These are phyloP conservation scores for Eudemis profundana DNA, from an alignment of 2,888 invertebrate species.

Conservation along the genomic window DNA sequence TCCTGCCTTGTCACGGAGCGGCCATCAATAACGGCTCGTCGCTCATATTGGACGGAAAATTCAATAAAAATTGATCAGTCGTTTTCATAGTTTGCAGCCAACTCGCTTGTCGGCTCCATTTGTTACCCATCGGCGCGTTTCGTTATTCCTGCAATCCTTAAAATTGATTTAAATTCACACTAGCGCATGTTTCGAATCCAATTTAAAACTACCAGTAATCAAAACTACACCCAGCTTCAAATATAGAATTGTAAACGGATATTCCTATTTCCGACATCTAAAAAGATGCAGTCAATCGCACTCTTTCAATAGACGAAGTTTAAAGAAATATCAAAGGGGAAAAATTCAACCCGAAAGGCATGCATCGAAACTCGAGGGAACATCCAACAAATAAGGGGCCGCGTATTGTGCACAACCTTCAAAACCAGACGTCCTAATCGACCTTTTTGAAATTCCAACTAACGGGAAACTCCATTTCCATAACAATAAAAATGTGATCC, in stretches of 20 bases:
- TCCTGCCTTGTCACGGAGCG: constrained; percentile 65
- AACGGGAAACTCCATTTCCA: constrained; percentile 85
- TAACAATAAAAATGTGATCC: constrained; percentile 85
- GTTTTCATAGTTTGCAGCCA: constrained; percentile 68
- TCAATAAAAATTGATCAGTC: constrained; percentile 79
- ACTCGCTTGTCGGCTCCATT: constrained; percentile 57
- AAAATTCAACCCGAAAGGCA: constrained; percentile 69
- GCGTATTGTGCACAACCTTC: constrained; percentile 81
- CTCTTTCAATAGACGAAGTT: constrained; percentile 65
- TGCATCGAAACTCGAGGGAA: constrained; percentile 67
- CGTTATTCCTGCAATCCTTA: constrained; percentile 37
- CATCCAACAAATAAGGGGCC: constrained; percentile 77
- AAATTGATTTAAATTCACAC: constrained; percentile 34
- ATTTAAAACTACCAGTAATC: constrained; percentile 17
- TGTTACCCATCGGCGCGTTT: constrained; percentile 52
- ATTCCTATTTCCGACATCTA: not conserved
- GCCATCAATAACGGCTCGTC: constrained; percentile 75
- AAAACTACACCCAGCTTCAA: constrained; percentile 12
- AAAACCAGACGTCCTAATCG: constrained; percentile 84
- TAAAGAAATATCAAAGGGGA: constrained; percentile 64
- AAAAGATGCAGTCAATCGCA: constrained; percentile 68
- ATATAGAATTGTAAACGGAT: not conserved
- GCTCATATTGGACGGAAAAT: constrained; percentile 78
- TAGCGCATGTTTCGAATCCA: constrained; percentile 13
- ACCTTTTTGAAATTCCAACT: constrained; percentile 85